Evolutionary conservation across 2,888 invertebrate species (phyloP).

Genomic region (Andricus curvator): DNA sequence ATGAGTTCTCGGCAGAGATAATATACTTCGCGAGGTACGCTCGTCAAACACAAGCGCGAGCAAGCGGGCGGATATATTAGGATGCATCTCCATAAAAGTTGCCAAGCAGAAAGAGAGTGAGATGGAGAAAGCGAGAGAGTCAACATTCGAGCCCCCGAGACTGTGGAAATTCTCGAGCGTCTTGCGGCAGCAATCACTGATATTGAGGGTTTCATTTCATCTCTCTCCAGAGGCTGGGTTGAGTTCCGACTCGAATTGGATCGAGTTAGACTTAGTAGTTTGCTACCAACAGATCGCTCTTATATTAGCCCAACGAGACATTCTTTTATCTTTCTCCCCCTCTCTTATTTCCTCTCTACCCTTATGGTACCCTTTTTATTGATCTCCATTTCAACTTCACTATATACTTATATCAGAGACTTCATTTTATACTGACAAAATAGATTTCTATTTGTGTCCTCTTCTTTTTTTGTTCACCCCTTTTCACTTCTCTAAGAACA

Average conservation of each 20-base stretch:
- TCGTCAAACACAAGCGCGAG: constrained; percentile 78
- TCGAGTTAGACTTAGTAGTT: constrained; percentile 38
- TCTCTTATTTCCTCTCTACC: not conserved
- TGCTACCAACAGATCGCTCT: constrained; percentile 35
- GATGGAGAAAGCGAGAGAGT: constrained; percentile 57
- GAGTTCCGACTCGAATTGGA: constrained; percentile 44
- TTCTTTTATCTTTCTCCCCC: constrained; percentile 30
- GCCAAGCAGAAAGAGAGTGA: constrained; percentile 61
- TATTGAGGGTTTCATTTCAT: constrained; percentile 78
- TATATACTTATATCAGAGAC: not conserved
- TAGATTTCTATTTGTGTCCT: not conserved
- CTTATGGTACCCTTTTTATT: not conserved
- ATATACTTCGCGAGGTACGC: constrained; percentile 75
- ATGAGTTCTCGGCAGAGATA: constrained; percentile 68
- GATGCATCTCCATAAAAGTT: constrained; percentile 78
- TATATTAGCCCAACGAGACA: constrained; percentile 36
- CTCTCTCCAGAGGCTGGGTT: constrained; percentile 61
- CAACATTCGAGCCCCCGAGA: constrained; percentile 57
- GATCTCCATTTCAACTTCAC: not conserved
- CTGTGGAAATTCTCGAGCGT: constrained; percentile 68
- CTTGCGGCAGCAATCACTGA: constrained; percentile 77
- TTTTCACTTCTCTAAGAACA: not conserved
- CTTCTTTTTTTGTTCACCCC: not conserved
- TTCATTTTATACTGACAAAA: not conserved
- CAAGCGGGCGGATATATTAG: constrained; percentile 77